A percentile compares a stretch with the other conserved stretches of the same genome.
Evolutionary conservation across 2,888 invertebrate genomes (phyloP).

Genomic region (Nebria salina): DNA sequence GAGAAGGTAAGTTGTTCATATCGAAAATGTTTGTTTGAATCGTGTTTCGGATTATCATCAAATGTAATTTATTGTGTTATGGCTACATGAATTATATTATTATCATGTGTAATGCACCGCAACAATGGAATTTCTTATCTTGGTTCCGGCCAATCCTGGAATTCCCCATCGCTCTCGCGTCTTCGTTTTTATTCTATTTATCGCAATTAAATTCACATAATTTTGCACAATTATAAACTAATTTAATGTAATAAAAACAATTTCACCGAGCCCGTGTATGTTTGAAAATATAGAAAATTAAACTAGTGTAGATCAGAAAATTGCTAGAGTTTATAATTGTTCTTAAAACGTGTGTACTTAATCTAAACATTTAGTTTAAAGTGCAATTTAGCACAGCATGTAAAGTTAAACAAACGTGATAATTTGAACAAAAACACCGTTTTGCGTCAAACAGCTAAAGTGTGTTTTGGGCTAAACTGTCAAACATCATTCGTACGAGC

Average conservation of each 20-base stretch:
- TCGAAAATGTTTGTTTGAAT: not conserved
- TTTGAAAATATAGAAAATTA: not conserved
- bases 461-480: conserved; percentile 18
- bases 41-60: not conserved
- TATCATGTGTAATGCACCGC: conserved; percentile 36
- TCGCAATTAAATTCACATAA: not conserved
- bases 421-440: not conserved
- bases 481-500: conserved; percentile 9
- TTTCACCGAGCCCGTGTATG: not conserved
- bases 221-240: not conserved
- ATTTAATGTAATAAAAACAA: not conserved
- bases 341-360: not conserved
- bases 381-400: not conserved
- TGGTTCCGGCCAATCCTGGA: conserved; percentile 29
- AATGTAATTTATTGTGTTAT: not conserved
- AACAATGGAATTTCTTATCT: conserved; percentile 41
- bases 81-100: conserved; percentile 17
- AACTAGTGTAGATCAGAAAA: not conserved
- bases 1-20: too few relatives aligned
- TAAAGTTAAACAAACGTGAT: not conserved
- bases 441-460: not conserved
- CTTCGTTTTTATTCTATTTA: not conserved
- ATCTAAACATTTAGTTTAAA: not conserved
- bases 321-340: not conserved
- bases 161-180: conserved; percentile 19